A percentile compares a stretch with the other conserved stretches of the same genome.
phyloP scores from a whole-genome alignment of 2,797 vertebrate genomes.

The Mormyrops boulengeri region DNA sequence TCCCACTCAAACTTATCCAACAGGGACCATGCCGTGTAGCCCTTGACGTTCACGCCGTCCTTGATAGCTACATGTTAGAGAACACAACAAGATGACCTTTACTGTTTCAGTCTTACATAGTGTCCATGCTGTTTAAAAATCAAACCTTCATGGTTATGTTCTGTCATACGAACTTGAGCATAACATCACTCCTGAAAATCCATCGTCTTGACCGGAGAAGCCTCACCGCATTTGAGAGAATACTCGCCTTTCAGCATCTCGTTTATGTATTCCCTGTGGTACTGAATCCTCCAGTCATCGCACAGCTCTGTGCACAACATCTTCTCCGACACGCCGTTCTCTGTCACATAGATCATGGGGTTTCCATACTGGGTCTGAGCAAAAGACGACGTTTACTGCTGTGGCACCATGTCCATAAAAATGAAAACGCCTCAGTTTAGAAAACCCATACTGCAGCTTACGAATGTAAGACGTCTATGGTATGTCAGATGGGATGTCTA shows the following conservation, averaged over 20 bases:
- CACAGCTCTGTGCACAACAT: constrained; percentile 74
- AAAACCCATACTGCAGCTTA: not conserved
- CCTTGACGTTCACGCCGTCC: constrained; percentile 82
- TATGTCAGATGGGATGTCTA: not conserved
- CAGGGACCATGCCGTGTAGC: constrained; percentile 88
- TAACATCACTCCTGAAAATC: not conserved
- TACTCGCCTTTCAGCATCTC: constrained; percentile 84
- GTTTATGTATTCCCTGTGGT: constrained; percentile 82
- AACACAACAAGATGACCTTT: not conserved
- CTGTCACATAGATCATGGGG: constrained; percentile 81
- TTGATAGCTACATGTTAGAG: constrained; percentile 68
- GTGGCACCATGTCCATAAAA: not conserved
- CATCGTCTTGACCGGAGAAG: not conserved
- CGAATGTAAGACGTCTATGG: not conserved
- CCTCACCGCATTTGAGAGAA: not conserved
- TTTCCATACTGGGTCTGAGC: constrained; percentile 82
- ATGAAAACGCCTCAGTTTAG: not conserved
- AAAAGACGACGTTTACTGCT: not conserved
- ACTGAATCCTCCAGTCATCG: constrained; percentile 85
- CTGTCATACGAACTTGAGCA: not conserved
- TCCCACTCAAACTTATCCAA: constrained; percentile 95
- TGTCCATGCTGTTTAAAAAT: not conserved
- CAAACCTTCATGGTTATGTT: not conserved
- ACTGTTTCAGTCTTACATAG: not conserved
- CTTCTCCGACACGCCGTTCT: constrained; percentile 86